phyloP scores from a whole-genome alignment of 2,113 vertebrate species.

The Geothlypis trichas region DNA sequence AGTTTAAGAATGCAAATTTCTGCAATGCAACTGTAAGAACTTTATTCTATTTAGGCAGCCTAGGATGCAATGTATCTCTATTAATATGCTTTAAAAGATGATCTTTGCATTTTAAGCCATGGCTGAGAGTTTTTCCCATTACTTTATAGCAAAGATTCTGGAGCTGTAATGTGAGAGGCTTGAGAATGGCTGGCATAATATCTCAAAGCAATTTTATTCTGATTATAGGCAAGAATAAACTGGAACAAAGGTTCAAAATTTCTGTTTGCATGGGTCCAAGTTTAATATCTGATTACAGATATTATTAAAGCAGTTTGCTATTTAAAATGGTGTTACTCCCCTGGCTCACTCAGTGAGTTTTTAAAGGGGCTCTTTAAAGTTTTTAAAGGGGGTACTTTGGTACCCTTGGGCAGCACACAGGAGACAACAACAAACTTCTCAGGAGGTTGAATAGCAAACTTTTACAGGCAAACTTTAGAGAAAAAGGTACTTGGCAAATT shows the following conservation, averaged over 20 bases:
- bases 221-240: neutral
- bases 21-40: neutral
- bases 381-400: neutral
- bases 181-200: neutral
- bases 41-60: neutral
- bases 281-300: neutral
- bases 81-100: neutral
- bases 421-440: neutral
- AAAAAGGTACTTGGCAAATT: neutral
- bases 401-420: neutral
- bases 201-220: neutral
- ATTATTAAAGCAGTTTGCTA: neutral
- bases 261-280: fast-evolving
- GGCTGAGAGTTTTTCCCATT: neutral
- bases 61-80: neutral
- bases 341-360: neutral
- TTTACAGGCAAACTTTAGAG: neutral
- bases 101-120: neutral
- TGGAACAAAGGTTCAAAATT: neutral
- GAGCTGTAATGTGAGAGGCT: neutral
- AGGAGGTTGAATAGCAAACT: neutral
- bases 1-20: neutral
- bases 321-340: neutral
- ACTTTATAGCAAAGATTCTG: neutral
- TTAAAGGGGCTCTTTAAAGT: neutral